phyloP scores from a whole-genome alignment of 2,113 vertebrate species.

The Todiramphus chloris region DNA sequence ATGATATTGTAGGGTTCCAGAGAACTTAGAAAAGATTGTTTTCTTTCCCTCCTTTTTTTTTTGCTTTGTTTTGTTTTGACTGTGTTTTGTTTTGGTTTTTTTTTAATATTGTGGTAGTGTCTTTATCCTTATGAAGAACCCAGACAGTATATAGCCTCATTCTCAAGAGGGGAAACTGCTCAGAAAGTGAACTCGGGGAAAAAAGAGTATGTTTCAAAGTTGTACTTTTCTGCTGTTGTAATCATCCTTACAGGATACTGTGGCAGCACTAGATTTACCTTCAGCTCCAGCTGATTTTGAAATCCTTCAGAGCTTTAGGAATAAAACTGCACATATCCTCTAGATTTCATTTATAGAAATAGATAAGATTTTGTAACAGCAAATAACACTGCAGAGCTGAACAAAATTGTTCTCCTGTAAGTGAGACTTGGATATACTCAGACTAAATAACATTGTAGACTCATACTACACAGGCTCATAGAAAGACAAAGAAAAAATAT shows the following conservation, averaged over 20 bases:
- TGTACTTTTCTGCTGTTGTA: not conserved
- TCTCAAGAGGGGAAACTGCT: not conserved
- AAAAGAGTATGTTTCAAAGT: not conserved
- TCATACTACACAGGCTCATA: not conserved
- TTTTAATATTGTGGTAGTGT: not conserved
- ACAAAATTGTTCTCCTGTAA: slow-evolving; percentile 15
- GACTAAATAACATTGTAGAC: not conserved
- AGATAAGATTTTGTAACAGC: slow-evolving; percentile 29
- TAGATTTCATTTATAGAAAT: slow-evolving; percentile 30
- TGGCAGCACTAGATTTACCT: not conserved
- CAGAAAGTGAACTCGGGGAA: not conserved
- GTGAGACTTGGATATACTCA: not conserved
- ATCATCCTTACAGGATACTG: not conserved
- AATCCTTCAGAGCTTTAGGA: slow-evolving; percentile 35
- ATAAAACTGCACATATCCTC: slow-evolving; percentile 5
- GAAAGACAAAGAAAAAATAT: not conserved
- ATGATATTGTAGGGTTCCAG: not conserved
- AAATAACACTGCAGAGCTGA: slow-evolving; percentile 23
- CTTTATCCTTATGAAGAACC: not conserved
- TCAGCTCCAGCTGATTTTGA: slow-evolving; percentile 37
- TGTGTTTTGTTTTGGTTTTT: not conserved
- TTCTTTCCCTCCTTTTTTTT: not conserved
- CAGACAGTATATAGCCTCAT: not conserved
- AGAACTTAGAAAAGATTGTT: not conserved
- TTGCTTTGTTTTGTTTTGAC: not conserved